phyloP scores from a whole-genome alignment of 2,888 invertebrate genomes.

The Bhutanitis thaidina region DNA sequence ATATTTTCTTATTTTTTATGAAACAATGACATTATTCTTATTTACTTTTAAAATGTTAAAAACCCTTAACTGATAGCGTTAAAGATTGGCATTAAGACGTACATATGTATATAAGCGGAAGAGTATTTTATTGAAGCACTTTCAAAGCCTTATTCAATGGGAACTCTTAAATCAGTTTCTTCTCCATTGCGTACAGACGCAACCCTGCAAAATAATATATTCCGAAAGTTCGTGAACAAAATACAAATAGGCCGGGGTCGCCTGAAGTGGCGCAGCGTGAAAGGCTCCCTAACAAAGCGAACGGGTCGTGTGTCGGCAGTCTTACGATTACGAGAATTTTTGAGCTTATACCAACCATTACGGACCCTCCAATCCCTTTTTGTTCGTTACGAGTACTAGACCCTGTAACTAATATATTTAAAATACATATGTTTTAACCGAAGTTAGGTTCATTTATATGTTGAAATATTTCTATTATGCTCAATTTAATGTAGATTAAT shows the following conservation, averaged over 20 bases:
- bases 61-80: no score
- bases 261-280: conserved; percentile 55
- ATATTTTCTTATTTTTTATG: no score
- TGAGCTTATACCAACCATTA: conserved; percentile 40
- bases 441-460: background rate
- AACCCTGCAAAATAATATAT: conserved; percentile 67
- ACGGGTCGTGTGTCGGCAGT: conserved; percentile 45
- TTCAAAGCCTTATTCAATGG: conserved; percentile 56
- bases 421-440: conserved; percentile 8
- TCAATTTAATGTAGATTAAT: conserved; percentile 5
- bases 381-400: conserved; percentile 19
- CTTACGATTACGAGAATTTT: conserved; percentile 41
- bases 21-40: no score
- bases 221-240: conserved; percentile 71
- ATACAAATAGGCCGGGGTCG: conserved; percentile 63
- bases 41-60: no score
- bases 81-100: conserved; percentile 28
- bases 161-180: conserved; percentile 67
- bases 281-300: conserved; percentile 59
- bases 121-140: conserved; percentile 47
- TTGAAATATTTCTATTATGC: background rate
- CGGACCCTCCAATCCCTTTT: conserved; percentile 22
- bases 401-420: conserved; percentile 22
- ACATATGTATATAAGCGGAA: conserved; percentile 37
- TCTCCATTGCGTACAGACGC: conserved; percentile 58